Evolutionary conservation across 1,140 invertebrate species (phyloP), one percentile per base, ranked within the genome.

Genomic region (Euwallacea fornicatus): DNA sequence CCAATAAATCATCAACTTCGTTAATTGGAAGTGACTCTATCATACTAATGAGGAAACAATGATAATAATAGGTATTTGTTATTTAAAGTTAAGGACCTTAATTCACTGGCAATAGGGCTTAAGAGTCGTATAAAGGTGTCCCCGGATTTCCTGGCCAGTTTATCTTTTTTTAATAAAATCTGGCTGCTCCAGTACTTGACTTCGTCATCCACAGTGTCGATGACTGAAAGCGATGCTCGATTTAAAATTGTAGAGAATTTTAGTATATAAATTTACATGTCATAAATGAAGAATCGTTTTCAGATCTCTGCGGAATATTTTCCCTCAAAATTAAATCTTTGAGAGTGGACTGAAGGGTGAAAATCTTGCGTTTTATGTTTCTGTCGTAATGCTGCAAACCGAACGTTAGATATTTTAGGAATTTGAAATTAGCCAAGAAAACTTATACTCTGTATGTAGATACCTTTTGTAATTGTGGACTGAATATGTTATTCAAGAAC

Each of bases 1-100:
- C 84, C 21, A 85, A 76, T 61, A 88, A 80, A 47, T 88, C 87
- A 72, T 88, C 86, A 10, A 88, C 80, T 73, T 86, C 81, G 10
- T 68, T 66, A n/a, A 77, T 13, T 11, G 79, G 76, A 16, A 81
- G 64, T 8, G 78, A 78, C 61, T 81, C 79, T 42, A 82, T 68
- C 42, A 80, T 69, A 53, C 79, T 81, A 68, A 53, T 74, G 62
- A 7, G 16, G 9, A 7, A 58, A 42, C 44, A 15, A 15, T 16
- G 56, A 10, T 0, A 50, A 7, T 55, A n/a, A 11, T 43, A 60
- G 11, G 41, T 7, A 6, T 61, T 42, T 61, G 0, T 7, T 42
- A 61, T 11, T 11, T n/a, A 47, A 15, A 47, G 9, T 9, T 61
- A 21, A 16, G 43, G 11, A 79, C 76, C 76, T 75, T 63, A 80